phyloP scores from a whole-genome alignment of 2,113 vertebrate species.

The Sterna hirundo region DNA sequence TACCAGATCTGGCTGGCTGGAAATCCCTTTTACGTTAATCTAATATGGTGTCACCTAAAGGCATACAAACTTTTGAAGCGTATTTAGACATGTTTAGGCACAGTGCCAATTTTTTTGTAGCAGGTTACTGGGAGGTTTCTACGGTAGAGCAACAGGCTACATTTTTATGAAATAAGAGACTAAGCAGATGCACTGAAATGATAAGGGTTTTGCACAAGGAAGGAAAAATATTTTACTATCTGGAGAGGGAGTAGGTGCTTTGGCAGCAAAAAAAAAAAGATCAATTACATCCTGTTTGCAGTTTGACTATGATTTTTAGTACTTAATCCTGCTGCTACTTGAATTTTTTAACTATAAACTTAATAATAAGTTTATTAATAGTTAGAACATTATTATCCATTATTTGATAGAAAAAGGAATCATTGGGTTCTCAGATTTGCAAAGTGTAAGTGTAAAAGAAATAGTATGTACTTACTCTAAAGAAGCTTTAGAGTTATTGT shows the following conservation, averaged over 20 bases:
- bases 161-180: neutral
- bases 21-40: neutral
- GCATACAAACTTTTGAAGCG: rapidly evolving
- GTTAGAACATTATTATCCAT: neutral
- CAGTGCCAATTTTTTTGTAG: neutral
- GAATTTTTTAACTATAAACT: neutral
- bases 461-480: neutral
- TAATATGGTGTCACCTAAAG: neutral
- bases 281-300: neutral
- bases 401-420: neutral
- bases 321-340: neutral
- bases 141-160: neutral
- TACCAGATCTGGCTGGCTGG: neutral
- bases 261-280: neutral
- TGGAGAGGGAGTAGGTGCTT: neutral
- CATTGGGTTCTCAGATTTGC: neutral
- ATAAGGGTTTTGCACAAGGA: neutral
- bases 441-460: neutral
- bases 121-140: neutral
- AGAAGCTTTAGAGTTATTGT: neutral
- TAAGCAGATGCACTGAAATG: neutral
- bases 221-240: neutral
- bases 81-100: neutral
- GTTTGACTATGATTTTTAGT: neutral
- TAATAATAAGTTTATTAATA: neutral